Base-by-base conservation (phyloP, 2,888 invertebrate genomes). In the Orthosia incerta region DNA sequence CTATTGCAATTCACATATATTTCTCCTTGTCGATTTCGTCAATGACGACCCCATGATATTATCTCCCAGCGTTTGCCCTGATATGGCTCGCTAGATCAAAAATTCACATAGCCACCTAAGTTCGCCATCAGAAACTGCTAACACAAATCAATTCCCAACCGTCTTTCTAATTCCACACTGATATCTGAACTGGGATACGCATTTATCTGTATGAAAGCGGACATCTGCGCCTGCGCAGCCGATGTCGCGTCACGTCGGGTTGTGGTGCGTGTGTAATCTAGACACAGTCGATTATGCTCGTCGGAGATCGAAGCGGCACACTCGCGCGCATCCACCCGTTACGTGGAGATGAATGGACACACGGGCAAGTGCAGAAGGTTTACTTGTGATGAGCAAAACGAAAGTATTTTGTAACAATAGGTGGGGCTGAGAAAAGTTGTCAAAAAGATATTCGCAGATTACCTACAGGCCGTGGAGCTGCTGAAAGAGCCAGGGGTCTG, bases 251-350 rank as follows among this genome's bases (percentile, higher is more conserved):
- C 91, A 89, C 91, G 89, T 89, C 86, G 85, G 64, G 68, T 83
- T 80, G 81, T 84, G 80, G 89, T 90, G 91, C 93, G 93, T 92
- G 92, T 86, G 90, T 89, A 93, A 94, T 94, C 91, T 89, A 83
- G 86, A 79, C 88, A 87, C 81, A 79, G 84, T 79, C 80, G 79
- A 84, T 87, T 82, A 86, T 85, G 83, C 81, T 83, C 78, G 71
- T 78, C 83, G 87, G 79, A 83, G 76, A 88, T 89, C 86, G 82
- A 89, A 85, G 83, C 76, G 83, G 84, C 79, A 84, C 76, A 79
- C 87, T 82, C 88, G 89, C 89, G 91, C 89, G 90, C 91, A 89
- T 81, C 85, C 89, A 87, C 85, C 94, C 94, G 94, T 93, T 94
- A 94, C 89, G 82, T 85, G 86, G 80, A 83, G 68, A 84, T 76